Percentiles rank a stretch among this genome's conserved stretches.
Conservation (phyloP, 2,888 invertebrate genomes). For the Lycophotia porphyrea region DNA sequence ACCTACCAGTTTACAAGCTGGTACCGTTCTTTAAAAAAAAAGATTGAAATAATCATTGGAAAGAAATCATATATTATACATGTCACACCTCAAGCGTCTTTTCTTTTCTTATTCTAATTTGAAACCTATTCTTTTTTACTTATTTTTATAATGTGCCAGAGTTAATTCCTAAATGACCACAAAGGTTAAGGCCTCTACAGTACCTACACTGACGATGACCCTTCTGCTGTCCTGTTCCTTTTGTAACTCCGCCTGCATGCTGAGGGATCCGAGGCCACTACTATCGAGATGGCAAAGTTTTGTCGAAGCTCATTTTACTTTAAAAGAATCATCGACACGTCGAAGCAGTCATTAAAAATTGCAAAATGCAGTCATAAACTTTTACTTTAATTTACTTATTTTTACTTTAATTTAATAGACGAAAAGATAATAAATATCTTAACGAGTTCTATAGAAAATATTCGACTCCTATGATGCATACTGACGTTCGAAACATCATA, state of each 20-base stretch:
- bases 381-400: too few relatives aligned
- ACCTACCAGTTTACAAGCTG: too few relatives aligned
- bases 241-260: background rate
- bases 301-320: background rate
- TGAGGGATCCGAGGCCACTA: background rate
- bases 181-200: too few relatives aligned
- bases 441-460: conserved; percentile 25
- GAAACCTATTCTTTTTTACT: background rate
- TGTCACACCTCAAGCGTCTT: too few relatives aligned
- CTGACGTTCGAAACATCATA: conserved; percentile 20
- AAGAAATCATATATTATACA: too few relatives aligned
- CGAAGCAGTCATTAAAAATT: background rate
- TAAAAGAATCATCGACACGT: background rate
- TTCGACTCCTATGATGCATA: background rate
- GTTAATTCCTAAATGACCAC: background rate
- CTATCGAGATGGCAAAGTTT: background rate
- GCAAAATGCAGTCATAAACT: background rate
- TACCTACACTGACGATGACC: background rate
- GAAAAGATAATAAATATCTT: conserved; percentile 15
- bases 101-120: background rate
- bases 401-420: conserved; percentile 17
- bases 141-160: background rate
- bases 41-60: too few relatives aligned
- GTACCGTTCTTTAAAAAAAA: too few relatives aligned
- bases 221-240: background rate